Evolutionary conservation across 92 coral and sea anemone genomes (phyloP), one percentile per base, ranked within the genome.

Genomic region (Heliopora coerulea): DNA sequence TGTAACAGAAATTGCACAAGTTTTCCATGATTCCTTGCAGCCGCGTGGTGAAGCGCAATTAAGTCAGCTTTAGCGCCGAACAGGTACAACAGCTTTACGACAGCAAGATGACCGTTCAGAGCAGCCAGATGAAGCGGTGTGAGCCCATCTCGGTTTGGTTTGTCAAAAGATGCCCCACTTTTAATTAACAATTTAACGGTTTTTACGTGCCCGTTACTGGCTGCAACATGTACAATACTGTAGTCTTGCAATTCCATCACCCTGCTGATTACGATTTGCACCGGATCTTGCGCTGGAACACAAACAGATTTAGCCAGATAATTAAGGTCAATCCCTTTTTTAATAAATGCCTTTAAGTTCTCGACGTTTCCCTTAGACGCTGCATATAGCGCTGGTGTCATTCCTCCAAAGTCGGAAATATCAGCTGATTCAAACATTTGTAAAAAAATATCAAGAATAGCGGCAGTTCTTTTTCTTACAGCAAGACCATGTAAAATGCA

Each of bases 351-450:
- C 21, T 85, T 60, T 28, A 89, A 32, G 30, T 78, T 86, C 33
- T 73, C 79, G 2, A 89, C 70, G 28, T 49, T 64, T 7, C 96
- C 87, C 26, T 70, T 79, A 29, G 74, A 73, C 40, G 86, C 91
- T 17, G 96, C 89, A 15, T 81, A 46, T 59, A 86, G 69, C 46
- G 96, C 96, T 30, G 96, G 90, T 23, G 91, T 89, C 59, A 76
- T 73, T 41, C 86, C 86, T 13, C 63, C 62, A 11, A 41, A 52
- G 42, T 89, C 88, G 9, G 14, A 17, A 54, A 78, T 37, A 46
- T 86, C 91, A 12, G 78, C 78, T 4, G 61, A 42, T 52, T 14
- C 35, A 74, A 86, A 86, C 68, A 73, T 74, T 2, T 63, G 82
- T 11, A 78, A 34, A 31, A 89, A 64, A n/a, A 80, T 59, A 34